phyloP scores from a whole-genome alignment of 2,888 invertebrate species.

The Cephus spinipes region DNA sequence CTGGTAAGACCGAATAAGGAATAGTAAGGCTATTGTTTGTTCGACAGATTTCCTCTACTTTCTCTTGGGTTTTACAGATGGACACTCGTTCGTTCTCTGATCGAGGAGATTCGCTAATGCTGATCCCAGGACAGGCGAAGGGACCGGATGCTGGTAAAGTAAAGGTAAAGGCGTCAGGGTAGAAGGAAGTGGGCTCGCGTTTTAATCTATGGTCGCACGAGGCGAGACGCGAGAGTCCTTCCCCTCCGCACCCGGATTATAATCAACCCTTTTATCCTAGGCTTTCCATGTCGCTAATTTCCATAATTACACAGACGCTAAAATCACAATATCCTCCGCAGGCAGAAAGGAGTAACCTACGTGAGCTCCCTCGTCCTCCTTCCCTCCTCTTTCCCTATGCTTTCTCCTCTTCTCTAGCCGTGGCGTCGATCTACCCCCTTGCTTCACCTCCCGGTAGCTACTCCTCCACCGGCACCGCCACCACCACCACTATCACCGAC shows the following conservation, averaged over 20 bases:
- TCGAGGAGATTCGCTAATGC: not conserved
- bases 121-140: not conserved
- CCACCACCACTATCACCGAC: constrained; percentile 12
- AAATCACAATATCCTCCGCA: constrained; percentile 66
- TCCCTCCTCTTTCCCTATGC: constrained; percentile 28
- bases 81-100: not conserved
- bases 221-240: constrained; percentile 41
- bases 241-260: constrained; percentile 60
- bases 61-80: not conserved
- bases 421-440: constrained; percentile 29
- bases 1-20: not conserved
- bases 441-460: constrained; percentile 21
- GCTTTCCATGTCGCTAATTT: constrained; percentile 68
- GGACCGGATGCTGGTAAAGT: not conserved
- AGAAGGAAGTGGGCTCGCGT: constrained; percentile 53
- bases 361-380: constrained; percentile 48
- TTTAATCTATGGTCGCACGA: constrained; percentile 64
- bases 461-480: constrained; percentile 10
- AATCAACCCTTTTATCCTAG: constrained; percentile 68
- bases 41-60: not conserved
- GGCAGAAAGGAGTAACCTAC: constrained; percentile 64
- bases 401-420: constrained; percentile 29
- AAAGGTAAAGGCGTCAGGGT: constrained; percentile 58
- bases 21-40: not conserved
- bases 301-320: constrained; percentile 68